Percentiles rank a stretch among this genome's conserved stretches.
Conservation (phyloP, 2,888 invertebrate genomes). For the Drosophila meridiana region DNA sequence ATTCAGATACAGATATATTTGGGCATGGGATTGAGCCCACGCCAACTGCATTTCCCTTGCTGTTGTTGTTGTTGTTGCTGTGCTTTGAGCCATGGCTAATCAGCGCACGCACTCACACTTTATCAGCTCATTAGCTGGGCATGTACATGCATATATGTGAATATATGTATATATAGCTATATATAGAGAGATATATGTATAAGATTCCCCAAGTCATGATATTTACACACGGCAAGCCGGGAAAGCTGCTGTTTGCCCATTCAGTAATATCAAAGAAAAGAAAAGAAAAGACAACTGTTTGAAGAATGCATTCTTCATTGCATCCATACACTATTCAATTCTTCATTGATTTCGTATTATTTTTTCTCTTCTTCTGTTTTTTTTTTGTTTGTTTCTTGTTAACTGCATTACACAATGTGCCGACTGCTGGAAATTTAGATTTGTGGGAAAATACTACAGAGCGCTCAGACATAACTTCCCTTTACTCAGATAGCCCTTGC, state of each 20-base stretch:
- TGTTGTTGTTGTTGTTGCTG: slow-evolving; percentile 25
- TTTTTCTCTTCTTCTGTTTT: slow-evolving; percentile 12
- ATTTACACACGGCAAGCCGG: slow-evolving; percentile 43
- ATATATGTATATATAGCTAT: slow-evolving; percentile 8
- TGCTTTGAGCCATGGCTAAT: slow-evolving; percentile 61
- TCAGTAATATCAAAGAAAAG: slow-evolving; percentile 12
- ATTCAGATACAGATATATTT: slow-evolving; percentile 17
- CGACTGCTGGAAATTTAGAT: slow-evolving; percentile 72
- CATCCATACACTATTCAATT: slow-evolving; percentile 62
- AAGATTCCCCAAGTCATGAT: slow-evolving; percentile 58
- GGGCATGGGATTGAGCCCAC: slow-evolving; percentile 40
- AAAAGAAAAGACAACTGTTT: slow-evolving; percentile 52
- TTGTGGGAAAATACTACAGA: slow-evolving; percentile 71
- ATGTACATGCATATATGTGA: slow-evolving; percentile 11
- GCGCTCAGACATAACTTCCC: slow-evolving; percentile 22
- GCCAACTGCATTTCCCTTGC: slow-evolving; percentile 40
- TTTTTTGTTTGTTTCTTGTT: slow-evolving; percentile 76
- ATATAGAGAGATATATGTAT: not conserved
- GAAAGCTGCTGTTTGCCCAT: slow-evolving; percentile 67
- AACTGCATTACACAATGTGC: slow-evolving; percentile 77
- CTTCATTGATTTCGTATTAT: slow-evolving; percentile 68
- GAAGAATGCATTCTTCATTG: slow-evolving; percentile 72
- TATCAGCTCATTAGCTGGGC: slow-evolving; percentile 51
- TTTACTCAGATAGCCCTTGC: not conserved
- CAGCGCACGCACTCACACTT: slow-evolving; percentile 51